Base-by-base conservation (phyloP, 2,797 vertebrate genomes). In the Brachyrhaphis roseni region DNA sequence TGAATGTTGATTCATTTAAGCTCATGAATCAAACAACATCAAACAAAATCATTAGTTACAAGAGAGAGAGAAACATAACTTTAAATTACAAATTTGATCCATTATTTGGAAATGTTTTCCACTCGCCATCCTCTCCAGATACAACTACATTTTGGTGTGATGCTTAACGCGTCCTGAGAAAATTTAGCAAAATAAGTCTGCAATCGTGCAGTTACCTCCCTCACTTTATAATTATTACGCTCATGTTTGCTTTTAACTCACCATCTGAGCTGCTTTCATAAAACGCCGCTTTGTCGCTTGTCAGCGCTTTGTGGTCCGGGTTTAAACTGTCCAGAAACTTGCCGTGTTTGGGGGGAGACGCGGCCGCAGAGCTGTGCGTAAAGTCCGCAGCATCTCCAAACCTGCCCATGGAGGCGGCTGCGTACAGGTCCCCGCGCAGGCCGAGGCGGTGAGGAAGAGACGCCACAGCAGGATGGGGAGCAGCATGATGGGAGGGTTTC, bases 311-410 rank as follows among this genome's bases (percentile, higher is more conserved):
- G 47, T 92, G 94, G 8, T 96, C 93, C 59, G 93, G 94, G 76
- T 86, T 95, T n/a, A 95, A 92, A 89, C 86, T 88, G 82, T 96
- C 96, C 94, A 96, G 80, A 91, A 95, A 97, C 90, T 96, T 96
- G 91, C 80, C 92, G 82, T 96, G 96, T 91, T 96, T 97, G 80
- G 92, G 92, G 1, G 95, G 94, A 1, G 95, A 94, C 4, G 88
- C 92, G 10, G 95, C 91, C 47, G 82, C 84, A 3, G 82, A 79
- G 78, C 92, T 84, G 92, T 94, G 94, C 89, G 92, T 93, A 93
- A 94, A 95, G 82, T 94, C 93, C 81, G 91, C 68, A 43, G 90
- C 91, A 78, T 95, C 95, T 3, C 91, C 93, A 81, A 95, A 96
- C 86, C 91, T 86, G 31, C 92, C 94, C 92, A 92, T 90, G 83